Evolutionary conservation across 2,113 vertebrate species (phyloP).

Genomic region (Euleptes europaea): DNA sequence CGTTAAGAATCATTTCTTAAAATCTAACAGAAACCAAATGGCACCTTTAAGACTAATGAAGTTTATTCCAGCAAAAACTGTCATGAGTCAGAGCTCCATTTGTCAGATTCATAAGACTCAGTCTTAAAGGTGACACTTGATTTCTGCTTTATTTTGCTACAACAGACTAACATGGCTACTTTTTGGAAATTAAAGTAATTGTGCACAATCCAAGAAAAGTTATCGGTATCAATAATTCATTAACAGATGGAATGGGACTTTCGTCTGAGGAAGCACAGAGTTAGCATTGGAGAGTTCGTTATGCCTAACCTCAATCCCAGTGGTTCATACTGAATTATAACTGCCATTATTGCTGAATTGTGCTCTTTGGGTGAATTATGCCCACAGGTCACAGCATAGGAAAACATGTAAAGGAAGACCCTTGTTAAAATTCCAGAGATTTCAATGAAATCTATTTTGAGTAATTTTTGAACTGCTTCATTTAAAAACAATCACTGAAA

Average conservation of each 20-base stretch:
- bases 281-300: not conserved
- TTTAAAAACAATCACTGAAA: not conserved
- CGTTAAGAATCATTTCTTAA: constrained; percentile 65
- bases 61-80: too few species aligned
- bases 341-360: not conserved
- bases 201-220: not conserved
- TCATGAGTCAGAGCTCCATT: too few species aligned
- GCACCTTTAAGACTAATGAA: too few species aligned
- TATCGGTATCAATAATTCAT: not conserved
- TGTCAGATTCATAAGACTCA: too few species aligned
- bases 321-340: not conserved
- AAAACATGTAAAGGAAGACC: constrained; percentile 42
- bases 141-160: too few species aligned
- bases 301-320: not conserved
- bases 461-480: not conserved
- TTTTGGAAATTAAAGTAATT: constrained; percentile 59
- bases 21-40: too few species aligned
- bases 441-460: not conserved
- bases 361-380: constrained; percentile 39
- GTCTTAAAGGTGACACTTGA: too few species aligned
- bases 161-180: too few species aligned
- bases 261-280: not conserved
- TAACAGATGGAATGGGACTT: not conserved
- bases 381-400: constrained; percentile 32
- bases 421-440: constrained; percentile 28